Conservation (phyloP, 2,888 invertebrate genomes). For the Melolontha melolontha region DNA sequence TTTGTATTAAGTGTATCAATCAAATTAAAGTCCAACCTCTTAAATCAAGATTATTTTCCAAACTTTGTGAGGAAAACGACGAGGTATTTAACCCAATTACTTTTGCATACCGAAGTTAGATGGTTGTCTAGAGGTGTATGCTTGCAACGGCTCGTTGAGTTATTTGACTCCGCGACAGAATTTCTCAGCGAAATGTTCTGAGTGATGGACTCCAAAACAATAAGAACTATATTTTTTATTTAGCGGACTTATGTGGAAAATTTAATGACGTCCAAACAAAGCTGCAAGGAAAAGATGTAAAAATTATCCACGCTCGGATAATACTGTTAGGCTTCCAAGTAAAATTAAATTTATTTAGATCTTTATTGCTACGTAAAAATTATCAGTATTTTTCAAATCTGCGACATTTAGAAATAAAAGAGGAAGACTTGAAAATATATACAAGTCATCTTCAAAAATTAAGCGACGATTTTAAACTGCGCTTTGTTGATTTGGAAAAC, state of each 20-base stretch:
- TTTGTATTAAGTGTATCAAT: slow-evolving; percentile 9
- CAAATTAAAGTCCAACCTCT: slow-evolving; percentile 9
- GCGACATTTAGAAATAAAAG: no score
- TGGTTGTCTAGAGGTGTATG: background rate
- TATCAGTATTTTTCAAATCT: background rate
- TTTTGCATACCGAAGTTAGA: slow-evolving; percentile 6
- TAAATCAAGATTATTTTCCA: slow-evolving; percentile 15
- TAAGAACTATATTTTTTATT: no score
- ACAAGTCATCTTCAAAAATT: no score
- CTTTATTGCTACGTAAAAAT: slow-evolving; percentile 1
- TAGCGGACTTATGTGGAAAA: no score
- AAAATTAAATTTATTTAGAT: slow-evolving; percentile 1
- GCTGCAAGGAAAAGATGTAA: slow-evolving; percentile 11
- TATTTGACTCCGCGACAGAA: slow-evolving; percentile 11
- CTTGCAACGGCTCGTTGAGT: slow-evolving; percentile 3
- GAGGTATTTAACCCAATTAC: slow-evolving; percentile 19
- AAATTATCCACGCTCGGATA: slow-evolving; percentile 4
- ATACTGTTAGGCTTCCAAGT: slow-evolving; percentile 3
- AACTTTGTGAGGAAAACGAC: slow-evolving; percentile 24
- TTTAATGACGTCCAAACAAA: no score
- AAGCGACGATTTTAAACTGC: no score
- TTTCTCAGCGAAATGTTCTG: background rate
- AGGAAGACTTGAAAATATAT: no score
- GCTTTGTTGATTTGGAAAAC: no score
- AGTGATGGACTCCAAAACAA: no score